Conservation (phyloP, 2,113 vertebrate species). For the Coryphaenoides rupestris region DNA sequence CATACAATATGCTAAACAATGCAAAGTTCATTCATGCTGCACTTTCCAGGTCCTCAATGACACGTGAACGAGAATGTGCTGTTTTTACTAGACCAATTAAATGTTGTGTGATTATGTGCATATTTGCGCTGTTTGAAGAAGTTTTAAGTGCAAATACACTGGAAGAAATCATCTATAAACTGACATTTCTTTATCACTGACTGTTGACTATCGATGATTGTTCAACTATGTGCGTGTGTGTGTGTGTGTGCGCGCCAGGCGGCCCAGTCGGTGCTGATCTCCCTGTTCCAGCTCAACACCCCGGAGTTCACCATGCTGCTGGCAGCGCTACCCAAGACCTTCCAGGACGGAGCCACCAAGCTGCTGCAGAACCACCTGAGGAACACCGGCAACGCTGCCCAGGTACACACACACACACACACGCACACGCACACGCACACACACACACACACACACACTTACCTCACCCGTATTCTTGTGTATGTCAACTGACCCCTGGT, state of each 20-base stretch:
- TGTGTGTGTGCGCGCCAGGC: slow-evolving; percentile 71
- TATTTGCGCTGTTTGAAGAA: too few species aligned
- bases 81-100: too few species aligned
- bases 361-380: slow-evolving; percentile 94
- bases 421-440: too few species aligned
- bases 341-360: slow-evolving; percentile 96
- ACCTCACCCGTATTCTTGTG: background rate
- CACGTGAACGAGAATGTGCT: too few species aligned
- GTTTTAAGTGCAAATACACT: too few species aligned
- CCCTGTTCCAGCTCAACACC: slow-evolving; percentile 95
- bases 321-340: slow-evolving; percentile 96
- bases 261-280: slow-evolving; percentile 91
- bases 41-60: too few species aligned
- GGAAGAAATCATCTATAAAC: too few species aligned
- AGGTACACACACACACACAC: slow-evolving; percentile 68
- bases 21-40: too few species aligned
- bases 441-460: background rate
- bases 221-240: background rate
- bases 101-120: too few species aligned
- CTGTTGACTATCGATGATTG: too few species aligned
- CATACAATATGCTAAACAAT: too few species aligned
- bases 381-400: slow-evolving; percentile 85
- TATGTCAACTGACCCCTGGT: background rate
- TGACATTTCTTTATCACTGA: too few species aligned
- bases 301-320: slow-evolving; percentile 97